These are phyloP conservation scores for Corythoichthys haematopterus DNA, from an alignment of 2,113 vertebrate species.

Conservation along the genomic window DNA sequence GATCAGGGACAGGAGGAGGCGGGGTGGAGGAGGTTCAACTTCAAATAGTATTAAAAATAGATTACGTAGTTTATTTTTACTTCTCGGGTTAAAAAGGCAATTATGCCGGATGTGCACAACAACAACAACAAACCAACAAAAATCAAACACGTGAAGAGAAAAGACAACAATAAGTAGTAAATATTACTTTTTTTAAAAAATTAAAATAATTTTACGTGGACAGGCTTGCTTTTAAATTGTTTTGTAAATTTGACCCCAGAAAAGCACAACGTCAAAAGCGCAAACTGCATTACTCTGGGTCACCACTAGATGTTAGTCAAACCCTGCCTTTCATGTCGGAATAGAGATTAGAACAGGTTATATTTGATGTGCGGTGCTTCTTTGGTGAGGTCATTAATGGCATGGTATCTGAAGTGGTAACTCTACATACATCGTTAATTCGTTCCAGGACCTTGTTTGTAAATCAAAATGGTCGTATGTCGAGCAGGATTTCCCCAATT, in stretches of 20 bases:
- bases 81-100: not conserved
- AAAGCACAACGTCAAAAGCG: not conserved
- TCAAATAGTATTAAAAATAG: constrained; percentile 14
- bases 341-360: constrained; percentile 11
- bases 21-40: not conserved
- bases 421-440: too few species aligned
- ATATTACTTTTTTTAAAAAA: too few species aligned
- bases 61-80: constrained; percentile 1
- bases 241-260: not conserved
- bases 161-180: too few species aligned
- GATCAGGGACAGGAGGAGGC: not conserved
- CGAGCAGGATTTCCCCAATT: too few species aligned
- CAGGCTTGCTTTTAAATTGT: too few species aligned
- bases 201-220: too few species aligned
- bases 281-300: not conserved
- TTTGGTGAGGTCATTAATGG: too few species aligned
- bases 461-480: too few species aligned
- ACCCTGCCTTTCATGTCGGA: constrained; percentile 1
- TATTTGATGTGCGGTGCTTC: too few species aligned
- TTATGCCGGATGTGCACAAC: not conserved
- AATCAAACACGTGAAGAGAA: not conserved
- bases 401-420: too few species aligned
- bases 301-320: constrained; percentile 53
- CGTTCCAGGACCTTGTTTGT: too few species aligned
- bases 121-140: not conserved